phyloP scores from a whole-genome alignment of 2,888 invertebrate genomes.

The Tribolium freemani region DNA sequence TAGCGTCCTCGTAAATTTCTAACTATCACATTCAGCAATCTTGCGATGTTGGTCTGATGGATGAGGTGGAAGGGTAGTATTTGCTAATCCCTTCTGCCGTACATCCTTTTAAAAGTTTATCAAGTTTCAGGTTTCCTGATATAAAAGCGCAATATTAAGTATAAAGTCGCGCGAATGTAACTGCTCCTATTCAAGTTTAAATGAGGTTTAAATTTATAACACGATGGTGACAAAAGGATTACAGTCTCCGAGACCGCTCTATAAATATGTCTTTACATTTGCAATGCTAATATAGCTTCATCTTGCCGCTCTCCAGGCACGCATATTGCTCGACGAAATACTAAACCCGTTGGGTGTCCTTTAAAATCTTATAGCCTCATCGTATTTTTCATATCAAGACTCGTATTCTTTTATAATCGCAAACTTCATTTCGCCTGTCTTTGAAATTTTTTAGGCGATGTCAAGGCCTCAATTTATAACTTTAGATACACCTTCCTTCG shows the following conservation, averaged over 20 bases:
- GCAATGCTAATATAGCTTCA: slow-evolving; percentile 60
- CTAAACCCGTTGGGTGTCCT: slow-evolving; percentile 55
- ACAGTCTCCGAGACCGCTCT: slow-evolving; percentile 48
- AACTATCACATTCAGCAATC: slow-evolving; percentile 51
- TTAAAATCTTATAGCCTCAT: slow-evolving; percentile 56
- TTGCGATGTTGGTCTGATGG: slow-evolving; percentile 49
- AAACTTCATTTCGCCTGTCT: slow-evolving; percentile 15
- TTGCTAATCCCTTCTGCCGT: slow-evolving; percentile 42
- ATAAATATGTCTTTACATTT: slow-evolving; percentile 55
- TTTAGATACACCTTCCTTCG: slow-evolving; percentile 29
- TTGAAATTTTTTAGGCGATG: slow-evolving; percentile 22
- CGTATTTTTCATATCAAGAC: slow-evolving; percentile 57
- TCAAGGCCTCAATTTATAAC: slow-evolving; percentile 30
- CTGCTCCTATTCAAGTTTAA: slow-evolving; percentile 44
- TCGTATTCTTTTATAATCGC: slow-evolving; percentile 45
- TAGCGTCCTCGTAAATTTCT: slow-evolving; percentile 52
- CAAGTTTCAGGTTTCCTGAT: slow-evolving; percentile 7
- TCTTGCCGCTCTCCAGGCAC: slow-evolving; percentile 55
- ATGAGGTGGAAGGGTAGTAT: slow-evolving; percentile 45
- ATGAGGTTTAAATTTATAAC: slow-evolving; percentile 52
- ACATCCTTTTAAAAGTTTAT: slow-evolving; percentile 22
- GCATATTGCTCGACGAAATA: slow-evolving; percentile 56
- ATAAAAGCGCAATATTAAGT: slow-evolving; percentile 39
- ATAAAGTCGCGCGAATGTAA: slow-evolving; percentile 32
- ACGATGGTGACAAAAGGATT: slow-evolving; percentile 51